Evolutionary conservation across 2,113 vertebrate species (phyloP).

Genomic region (Mionectes macconnelli): DNA sequence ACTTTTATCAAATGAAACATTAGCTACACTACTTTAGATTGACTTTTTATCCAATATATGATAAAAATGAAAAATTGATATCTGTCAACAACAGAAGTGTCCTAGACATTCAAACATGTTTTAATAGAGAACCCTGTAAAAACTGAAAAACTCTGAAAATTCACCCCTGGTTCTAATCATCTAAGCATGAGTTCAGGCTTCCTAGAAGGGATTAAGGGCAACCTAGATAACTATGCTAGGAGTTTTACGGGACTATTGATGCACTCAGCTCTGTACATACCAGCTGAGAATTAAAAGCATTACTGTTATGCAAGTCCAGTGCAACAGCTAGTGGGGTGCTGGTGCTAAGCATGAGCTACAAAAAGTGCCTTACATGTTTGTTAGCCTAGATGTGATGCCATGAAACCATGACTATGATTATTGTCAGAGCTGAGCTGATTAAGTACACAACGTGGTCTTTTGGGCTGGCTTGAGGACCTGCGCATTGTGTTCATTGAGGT

Average conservation of each 20-base stretch:
- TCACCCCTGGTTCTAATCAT: not conserved
- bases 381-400: not conserved
- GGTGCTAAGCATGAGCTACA: too few species aligned
- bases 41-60: not conserved
- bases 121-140: not conserved
- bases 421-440: not conserved
- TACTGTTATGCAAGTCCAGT: too few species aligned
- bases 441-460: not conserved
- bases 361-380: rapidly evolving
- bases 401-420: not conserved
- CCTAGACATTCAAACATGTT: not conserved
- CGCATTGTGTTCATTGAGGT: rapidly evolving
- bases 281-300: not conserved
- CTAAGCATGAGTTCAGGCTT: not conserved
- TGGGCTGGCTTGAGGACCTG: not conserved
- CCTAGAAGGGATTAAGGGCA: not conserved
- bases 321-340: not conserved
- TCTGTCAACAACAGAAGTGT: not conserved
- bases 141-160: not conserved
- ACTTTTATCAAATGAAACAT: not conserved
- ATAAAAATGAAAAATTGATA: not conserved
- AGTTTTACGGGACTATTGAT: not conserved
- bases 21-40: not conserved
- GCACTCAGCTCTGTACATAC: not conserved
- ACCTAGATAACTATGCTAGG: not conserved